Evolutionary conservation across 2,797 vertebrate species (phyloP).

Genomic region (Setipinna tenuifilis): DNA sequence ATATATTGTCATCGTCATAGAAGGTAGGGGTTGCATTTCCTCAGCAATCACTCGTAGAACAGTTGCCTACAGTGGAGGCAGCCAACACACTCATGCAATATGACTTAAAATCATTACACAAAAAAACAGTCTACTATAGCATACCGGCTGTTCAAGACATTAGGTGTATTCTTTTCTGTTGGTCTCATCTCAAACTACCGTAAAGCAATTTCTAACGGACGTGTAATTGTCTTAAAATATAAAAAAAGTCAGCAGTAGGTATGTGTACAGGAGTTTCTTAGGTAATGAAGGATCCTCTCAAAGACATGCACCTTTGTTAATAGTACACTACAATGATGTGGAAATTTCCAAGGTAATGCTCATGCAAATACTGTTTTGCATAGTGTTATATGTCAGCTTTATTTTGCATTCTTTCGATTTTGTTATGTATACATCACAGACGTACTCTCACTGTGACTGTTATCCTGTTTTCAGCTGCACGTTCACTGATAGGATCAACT

Average conservation of each 20-base stretch:
- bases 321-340: neutral
- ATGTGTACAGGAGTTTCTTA: neutral
- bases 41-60: neutral
- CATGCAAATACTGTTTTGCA: neutral
- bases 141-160: neutral
- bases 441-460: neutral
- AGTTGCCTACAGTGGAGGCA: no score
- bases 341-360: neutral
- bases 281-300: neutral
- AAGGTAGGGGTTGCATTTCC: neutral
- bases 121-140: neutral
- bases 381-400: neutral
- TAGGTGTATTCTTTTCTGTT: neutral
- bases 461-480: constrained; percentile 50
- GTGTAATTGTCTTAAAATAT: neutral
- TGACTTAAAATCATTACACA: neutral
- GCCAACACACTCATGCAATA: neutral
- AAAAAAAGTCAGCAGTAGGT: no score
- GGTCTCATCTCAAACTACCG: neutral
- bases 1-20: no score
- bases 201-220: neutral
- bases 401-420: neutral
- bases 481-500: constrained; percentile 56
- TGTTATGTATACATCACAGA: neutral
- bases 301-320: neutral